Percentiles rank a stretch among this genome's conserved stretches.
Conservation (phyloP, 2,888 invertebrate species). For the Macrophya alboannulata region DNA sequence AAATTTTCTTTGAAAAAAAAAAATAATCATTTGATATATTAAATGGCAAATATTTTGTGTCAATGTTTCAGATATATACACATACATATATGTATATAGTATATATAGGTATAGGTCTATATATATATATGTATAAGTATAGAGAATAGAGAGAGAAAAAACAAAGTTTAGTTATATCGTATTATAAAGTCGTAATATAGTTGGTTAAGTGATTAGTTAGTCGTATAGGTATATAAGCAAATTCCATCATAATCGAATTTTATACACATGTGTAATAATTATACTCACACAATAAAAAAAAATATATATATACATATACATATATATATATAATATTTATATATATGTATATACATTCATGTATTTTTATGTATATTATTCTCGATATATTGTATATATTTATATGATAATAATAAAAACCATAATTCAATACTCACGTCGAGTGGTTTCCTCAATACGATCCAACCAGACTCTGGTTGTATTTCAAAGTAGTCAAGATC, state of each 20-base stretch:
- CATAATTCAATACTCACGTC: slow-evolving; percentile 91
- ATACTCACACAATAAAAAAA: slow-evolving; percentile 26
- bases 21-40: too few relatives aligned
- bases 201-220: background rate
- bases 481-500: slow-evolving; percentile 98
- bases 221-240: slow-evolving; percentile 27
- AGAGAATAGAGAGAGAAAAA: background rate
- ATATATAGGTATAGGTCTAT: too few relatives aligned
- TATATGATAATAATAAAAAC: background rate
- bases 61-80: too few relatives aligned
- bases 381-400: background rate
- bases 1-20: too few relatives aligned
- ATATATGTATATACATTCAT: background rate
- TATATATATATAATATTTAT: background rate
- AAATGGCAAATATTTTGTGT: too few relatives aligned
- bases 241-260: slow-evolving; percentile 29
- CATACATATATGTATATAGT: too few relatives aligned
- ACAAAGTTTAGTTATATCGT: background rate
- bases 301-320: background rate
- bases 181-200: background rate
- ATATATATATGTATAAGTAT: background rate
- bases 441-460: slow-evolving; percentile 95
- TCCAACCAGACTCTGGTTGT: slow-evolving; percentile 98
- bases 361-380: background rate
- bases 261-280: background rate